Conservation (phyloP, 2,113 vertebrate species). For the Motacilla alba region DNA sequence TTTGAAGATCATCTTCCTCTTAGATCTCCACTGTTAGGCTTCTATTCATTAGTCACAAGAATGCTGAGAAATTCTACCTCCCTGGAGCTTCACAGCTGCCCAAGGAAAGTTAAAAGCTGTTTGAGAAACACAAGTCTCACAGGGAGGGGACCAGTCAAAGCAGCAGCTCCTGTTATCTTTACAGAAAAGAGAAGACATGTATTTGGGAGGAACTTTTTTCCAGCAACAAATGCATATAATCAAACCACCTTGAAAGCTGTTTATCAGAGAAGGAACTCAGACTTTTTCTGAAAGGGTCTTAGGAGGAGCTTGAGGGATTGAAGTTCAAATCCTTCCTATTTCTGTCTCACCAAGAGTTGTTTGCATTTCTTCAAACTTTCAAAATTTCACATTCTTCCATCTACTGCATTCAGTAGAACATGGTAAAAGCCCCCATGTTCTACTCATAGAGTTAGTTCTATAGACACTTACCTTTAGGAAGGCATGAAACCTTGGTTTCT, state of each 20-base stretch:
- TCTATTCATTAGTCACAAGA: neutral
- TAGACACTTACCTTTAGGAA: slow-evolving; percentile 87
- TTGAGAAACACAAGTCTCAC: neutral
- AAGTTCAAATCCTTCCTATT: neutral
- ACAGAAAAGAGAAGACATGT: neutral
- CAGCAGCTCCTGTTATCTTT: neutral
- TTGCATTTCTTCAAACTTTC: neutral
- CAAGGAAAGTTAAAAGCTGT: neutral
- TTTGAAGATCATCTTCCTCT: neutral
- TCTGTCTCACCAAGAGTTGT: neutral
- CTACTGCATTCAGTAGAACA: neutral
- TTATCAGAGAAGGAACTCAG: neutral
- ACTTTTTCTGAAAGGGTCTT: neutral
- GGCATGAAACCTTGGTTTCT: slow-evolving; percentile 96
- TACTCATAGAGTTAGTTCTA: neutral
- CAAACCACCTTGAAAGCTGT: neutral
- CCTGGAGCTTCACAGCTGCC: neutral
- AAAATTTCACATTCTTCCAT: neutral
- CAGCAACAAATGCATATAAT: neutral
- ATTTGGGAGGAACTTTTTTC: neutral
- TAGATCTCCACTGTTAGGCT: neutral
- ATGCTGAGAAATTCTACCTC: neutral
- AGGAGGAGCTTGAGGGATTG: neutral
- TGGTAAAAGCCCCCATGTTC: neutral
- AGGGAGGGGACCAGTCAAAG: neutral